A percentile compares a stretch with the other conserved stretches of the same genome.
Conservation (phyloP, 2,113 vertebrate genomes). For the Rhinopomastus cyanomelas region DNA sequence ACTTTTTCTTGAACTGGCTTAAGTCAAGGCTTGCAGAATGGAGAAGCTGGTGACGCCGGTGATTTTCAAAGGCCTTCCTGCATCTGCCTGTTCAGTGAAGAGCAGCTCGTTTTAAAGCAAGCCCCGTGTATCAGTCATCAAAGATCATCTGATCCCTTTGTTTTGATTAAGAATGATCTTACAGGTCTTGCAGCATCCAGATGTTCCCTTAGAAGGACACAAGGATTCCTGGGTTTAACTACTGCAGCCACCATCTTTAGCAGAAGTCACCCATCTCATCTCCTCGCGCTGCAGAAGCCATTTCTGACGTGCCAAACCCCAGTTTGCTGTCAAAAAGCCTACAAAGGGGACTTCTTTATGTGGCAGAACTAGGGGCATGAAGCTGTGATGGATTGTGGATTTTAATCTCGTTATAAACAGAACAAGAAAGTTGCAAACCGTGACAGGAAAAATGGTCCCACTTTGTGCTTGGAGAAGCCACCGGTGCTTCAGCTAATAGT, state of each 20-base stretch:
- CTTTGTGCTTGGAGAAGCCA: not conserved
- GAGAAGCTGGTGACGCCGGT: not conserved
- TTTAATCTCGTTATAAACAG: not conserved
- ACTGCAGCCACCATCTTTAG: not conserved
- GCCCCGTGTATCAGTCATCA: not conserved
- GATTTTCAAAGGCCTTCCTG: not conserved
- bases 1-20: not conserved
- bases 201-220: not conserved
- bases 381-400: not conserved
- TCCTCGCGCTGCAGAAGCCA: not conserved
- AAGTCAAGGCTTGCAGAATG: rapidly evolving
- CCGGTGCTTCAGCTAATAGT: not conserved
- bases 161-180: not conserved
- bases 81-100: not conserved
- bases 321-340: not conserved
- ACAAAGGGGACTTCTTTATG: not conserved
- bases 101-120: not conserved
- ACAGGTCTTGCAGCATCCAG: not conserved
- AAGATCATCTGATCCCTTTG: not conserved
- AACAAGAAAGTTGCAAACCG: not conserved
- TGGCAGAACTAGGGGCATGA: not conserved
- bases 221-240: not conserved
- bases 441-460: not conserved
- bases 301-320: not conserved
- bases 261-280: not conserved